Evolutionary conservation across 2,113 vertebrate genomes (phyloP), one percentile per base, ranked within the genome.

Genomic region (Nesoenas mayeri): DNA sequence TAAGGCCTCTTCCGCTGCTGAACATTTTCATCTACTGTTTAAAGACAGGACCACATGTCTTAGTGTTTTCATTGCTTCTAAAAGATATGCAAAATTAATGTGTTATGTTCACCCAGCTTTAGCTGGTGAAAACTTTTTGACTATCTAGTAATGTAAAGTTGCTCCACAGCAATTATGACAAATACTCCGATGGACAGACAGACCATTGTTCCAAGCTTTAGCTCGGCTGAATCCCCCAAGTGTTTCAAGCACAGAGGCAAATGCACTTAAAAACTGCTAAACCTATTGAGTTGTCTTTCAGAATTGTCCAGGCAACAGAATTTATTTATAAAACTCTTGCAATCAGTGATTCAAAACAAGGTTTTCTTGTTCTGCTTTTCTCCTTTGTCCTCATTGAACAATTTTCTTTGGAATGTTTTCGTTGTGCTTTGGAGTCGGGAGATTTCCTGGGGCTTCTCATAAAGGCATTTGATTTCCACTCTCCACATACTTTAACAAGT

Each of bases 331-430:
- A 96, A 96, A 94, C 96, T 92, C 96, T 91, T 12, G 19, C 95
- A 70, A 92, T 97, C 80, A 11, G 85, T 94, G 95, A 97, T 95
- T 97, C 93, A 95, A 97, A 97, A 96, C 96, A 97, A 96, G 94
- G 96, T 97, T 97, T 97, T 96, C 96, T 96, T 95, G 95, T 95
- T 96, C 96, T 96, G 93, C 92, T 96, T 92, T 96, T 79, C 96
- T 96, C 89, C 80, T 97, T 96, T 97, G 96, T 97, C 96, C 78
- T 89, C 96, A 96, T 96, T 96, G 95, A 96, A 95, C 86, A 48
- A 88, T 96, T 96, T 96, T 96, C 96, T 96, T 91, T 96, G 96
- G 96, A 97, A 96, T 97, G 96, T 97, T 97, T 96, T 97, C 94
- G 66, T 96, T 96, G 95, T 96, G 96, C 96, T 96, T 89, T 93